A percentile compares a stretch with the other conserved stretches of the same genome.
Evolutionary conservation across 1,140 invertebrate genomes (phyloP).

Genomic region (Drosophila bipectinata): DNA sequence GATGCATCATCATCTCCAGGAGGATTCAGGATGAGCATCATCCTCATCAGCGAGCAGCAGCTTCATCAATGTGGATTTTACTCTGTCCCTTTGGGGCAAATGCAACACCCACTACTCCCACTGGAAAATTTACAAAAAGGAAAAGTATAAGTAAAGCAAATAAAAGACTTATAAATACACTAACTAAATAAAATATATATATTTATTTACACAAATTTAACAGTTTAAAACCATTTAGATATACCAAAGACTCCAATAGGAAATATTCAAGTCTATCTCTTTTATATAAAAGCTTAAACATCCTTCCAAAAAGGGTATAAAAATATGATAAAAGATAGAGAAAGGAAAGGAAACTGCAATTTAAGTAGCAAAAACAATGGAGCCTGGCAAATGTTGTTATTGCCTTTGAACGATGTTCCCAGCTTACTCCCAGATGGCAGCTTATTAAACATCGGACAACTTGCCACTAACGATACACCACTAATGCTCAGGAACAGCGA

Average conservation of each 20-base stretch:
- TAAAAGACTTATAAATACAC: conserved; percentile 19
- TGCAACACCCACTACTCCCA: background rate
- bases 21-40: conserved; percentile 18
- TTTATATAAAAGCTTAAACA: background rate
- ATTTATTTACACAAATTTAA: background rate
- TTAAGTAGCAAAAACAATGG: conserved; percentile 48
- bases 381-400: conserved; percentile 45
- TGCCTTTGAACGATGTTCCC: conserved; percentile 46
- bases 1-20: conserved; percentile 22
- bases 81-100: conserved; percentile 38
- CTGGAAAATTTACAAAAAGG: conserved; percentile 9
- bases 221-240: no score
- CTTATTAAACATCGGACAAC: conserved; percentile 28
- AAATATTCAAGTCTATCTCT: background rate
- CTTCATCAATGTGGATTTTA: conserved; percentile 62
- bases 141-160: background rate
- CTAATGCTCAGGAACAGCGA: background rate
- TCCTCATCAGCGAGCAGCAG: conserved; percentile 32
- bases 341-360: conserved; percentile 34
- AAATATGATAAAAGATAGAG: background rate
- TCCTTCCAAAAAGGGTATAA: conserved; percentile 30
- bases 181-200: conserved; percentile 1
- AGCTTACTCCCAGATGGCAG: conserved; percentile 17
- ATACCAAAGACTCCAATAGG: no score
- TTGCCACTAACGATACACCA: conserved; percentile 7